Base-by-base conservation (phyloP, 2,113 vertebrate genomes). In the Sinosuthora webbiana region DNA sequence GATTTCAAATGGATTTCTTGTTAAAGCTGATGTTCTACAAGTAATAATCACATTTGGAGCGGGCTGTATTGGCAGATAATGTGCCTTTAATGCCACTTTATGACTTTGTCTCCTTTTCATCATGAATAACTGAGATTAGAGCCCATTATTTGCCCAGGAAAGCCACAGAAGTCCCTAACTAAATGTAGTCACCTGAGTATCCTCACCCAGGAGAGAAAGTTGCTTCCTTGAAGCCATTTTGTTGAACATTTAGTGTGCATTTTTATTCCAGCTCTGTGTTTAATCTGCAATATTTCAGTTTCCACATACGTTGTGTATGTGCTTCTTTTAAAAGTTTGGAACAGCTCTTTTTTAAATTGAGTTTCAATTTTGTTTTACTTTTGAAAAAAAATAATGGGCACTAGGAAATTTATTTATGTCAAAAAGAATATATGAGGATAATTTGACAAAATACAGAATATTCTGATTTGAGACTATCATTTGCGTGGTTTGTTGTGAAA, bases 11-110 rank as follows among this genome's bases (percentile, higher is more conserved):
- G 52, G 75, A 41, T 63, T 88, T 91, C 82, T 88, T 88, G 87
- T 91, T 95, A 87, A 95, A 95, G 92, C 84, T 85, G 45, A 63
- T 95, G 88, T 94, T 94, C 87, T 95, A 28, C 87, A 70, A 93
- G 49, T 79, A 95, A 83, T 89, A 95, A 90, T 94, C 82, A 88
- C 94, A 59, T 91, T 94, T 88, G 78, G 78, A 94, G 70, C 27
- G 42, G 67, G 57, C 75, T 83, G 15, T 88, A 44, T 95, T 94
- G 84, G 63, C 70, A 94, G 70, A 74, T 93, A 94, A 96, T 95
- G 84, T 94, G 74, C 55, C 84, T 91, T 87, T 91, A 93, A 95
- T 96, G 67, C 63, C 67, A 69, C 69, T 59, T 74, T 87, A 87
- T 80, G 82, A 62, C 70, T 91, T 93, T 3, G 14, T 44, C 75